Conservation (phyloP, 2,113 vertebrate genomes). For the Daubentonia madagascariensis region DNA sequence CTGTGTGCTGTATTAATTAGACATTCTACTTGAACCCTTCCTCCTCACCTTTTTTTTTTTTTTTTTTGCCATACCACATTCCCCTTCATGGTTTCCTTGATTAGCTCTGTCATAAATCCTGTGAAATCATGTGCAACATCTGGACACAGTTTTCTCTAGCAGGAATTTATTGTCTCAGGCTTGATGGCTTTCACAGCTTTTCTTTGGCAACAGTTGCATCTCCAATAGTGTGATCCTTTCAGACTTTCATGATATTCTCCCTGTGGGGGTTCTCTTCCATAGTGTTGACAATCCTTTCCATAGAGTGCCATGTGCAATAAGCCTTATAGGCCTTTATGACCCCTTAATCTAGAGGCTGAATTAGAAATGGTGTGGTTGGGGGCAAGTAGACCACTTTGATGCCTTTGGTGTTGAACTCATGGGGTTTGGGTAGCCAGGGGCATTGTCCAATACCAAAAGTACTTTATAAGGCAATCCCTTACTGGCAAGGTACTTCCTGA, state of each 20-base stretch:
- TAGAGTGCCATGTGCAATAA: neutral
- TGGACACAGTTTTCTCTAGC: neutral
- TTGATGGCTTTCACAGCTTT: neutral
- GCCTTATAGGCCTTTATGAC: neutral
- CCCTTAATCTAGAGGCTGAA: neutral
- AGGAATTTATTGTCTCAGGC: neutral
- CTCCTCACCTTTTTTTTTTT: neutral
- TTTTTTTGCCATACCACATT: neutral
- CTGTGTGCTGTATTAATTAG: neutral
- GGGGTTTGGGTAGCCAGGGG: neutral
- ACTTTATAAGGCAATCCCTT: neutral
- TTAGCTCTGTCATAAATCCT: neutral
- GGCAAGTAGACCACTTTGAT: neutral
- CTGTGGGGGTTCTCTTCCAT: neutral
- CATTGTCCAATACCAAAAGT: neutral
- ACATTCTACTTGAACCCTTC: neutral
- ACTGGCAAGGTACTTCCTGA: neutral
- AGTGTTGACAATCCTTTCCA: neutral
- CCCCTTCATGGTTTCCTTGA: neutral
- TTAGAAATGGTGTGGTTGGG: neutral
- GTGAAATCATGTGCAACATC: neutral
- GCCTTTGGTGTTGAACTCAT: neutral
- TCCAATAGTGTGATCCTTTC: neutral
- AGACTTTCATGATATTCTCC: neutral
- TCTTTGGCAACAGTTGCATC: neutral